These are phyloP conservation scores for Epinephelus fuscoguttatus DNA, from an alignment of 2,113 vertebrate genomes.

Conservation along the genomic window DNA sequence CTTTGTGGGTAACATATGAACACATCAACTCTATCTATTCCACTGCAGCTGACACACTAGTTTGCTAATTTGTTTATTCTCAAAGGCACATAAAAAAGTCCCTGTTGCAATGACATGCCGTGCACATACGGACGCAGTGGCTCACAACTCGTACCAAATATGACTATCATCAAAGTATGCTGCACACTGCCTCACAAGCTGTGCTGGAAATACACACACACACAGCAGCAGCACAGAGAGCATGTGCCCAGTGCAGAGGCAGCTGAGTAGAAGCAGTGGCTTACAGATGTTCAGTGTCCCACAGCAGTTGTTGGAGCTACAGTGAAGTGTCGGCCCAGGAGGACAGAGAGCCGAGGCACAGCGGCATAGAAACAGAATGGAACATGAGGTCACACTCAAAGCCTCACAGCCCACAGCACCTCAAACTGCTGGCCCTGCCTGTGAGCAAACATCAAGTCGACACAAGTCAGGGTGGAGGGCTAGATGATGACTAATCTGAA, in stretches of 20 bases:
- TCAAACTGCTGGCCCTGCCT: slow-evolving; percentile 64
- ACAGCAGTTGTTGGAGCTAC: slow-evolving; percentile 80
- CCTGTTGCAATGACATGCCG: slow-evolving; percentile 2
- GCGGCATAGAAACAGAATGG: slow-evolving; percentile 79
- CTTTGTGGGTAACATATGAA: background rate
- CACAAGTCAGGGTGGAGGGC: slow-evolving; percentile 31
- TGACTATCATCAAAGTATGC: slow-evolving; percentile 54
- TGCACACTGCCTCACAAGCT: slow-evolving; percentile 50
- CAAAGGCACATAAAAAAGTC: slow-evolving; percentile 18
- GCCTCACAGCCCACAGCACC: slow-evolving; percentile 61
- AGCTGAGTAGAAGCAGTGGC: slow-evolving; percentile 62
- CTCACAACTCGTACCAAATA: slow-evolving; percentile 39
- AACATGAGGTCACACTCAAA: slow-evolving; percentile 83
- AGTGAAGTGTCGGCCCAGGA: slow-evolving; percentile 76
- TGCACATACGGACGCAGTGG: slow-evolving; percentile 7
- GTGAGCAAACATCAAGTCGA: slow-evolving; percentile 71
- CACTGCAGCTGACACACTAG: slow-evolving; percentile 9
- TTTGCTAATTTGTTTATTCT: slow-evolving; percentile 47
- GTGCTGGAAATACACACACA: slow-evolving; percentile 37
- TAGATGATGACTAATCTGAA: slow-evolving; percentile 55
- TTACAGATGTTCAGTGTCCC: slow-evolving; percentile 83
- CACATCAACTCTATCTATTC: background rate
- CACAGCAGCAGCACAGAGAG: slow-evolving; percentile 14
- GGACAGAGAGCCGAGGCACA: slow-evolving; percentile 68
- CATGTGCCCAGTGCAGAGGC: slow-evolving; percentile 57